Percentiles rank a stretch among this genome's conserved stretches.
These are phyloP conservation scores for Calcarius lapponicus DNA, from an alignment of 2,797 vertebrate genomes.

Conservation along the genomic window DNA sequence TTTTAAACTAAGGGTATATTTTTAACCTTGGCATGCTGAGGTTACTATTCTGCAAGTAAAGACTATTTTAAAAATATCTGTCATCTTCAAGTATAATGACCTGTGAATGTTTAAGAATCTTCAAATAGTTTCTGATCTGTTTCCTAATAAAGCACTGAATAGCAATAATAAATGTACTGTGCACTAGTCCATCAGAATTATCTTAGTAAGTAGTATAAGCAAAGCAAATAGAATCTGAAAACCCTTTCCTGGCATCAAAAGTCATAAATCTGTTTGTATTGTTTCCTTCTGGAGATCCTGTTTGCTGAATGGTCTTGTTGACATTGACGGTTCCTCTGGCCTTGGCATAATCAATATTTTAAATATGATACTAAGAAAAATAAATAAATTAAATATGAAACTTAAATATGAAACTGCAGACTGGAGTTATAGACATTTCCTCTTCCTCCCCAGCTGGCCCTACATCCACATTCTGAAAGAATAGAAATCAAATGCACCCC, in stretches of 20 bases:
- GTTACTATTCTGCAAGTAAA: not conserved
- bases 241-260: conserved; percentile 48
- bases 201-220: conserved; percentile 69
- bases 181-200: conserved; percentile 55
- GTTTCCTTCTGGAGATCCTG: conserved; percentile 56
- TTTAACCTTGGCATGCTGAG: not conserved
- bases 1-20: conserved; percentile 10
- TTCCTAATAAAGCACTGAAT: conserved; percentile 47
- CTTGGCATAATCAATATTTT: conserved; percentile 72
- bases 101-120: conserved; percentile 37
- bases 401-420: conserved; percentile 63
- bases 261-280: conserved; percentile 69
- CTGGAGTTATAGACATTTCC: not conserved
- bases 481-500: not conserved
- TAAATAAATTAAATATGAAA: conserved; percentile 43
- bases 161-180: conserved; percentile 45
- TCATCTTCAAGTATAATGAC: conserved; percentile 59
- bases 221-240: conserved; percentile 62
- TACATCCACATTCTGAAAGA: not conserved
- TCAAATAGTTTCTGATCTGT: conserved; percentile 56
- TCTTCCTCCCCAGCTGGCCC: not conserved
- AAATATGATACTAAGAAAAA: conserved; percentile 52
- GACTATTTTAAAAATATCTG: conserved; percentile 37
- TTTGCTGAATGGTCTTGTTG: conserved; percentile 63
- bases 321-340: conserved; percentile 58